A percentile compares a stretch with the other conserved stretches of the same genome.
Evolutionary conservation across 2,113 vertebrate genomes (phyloP).

Genomic region (Rousettus leschenaultii): DNA sequence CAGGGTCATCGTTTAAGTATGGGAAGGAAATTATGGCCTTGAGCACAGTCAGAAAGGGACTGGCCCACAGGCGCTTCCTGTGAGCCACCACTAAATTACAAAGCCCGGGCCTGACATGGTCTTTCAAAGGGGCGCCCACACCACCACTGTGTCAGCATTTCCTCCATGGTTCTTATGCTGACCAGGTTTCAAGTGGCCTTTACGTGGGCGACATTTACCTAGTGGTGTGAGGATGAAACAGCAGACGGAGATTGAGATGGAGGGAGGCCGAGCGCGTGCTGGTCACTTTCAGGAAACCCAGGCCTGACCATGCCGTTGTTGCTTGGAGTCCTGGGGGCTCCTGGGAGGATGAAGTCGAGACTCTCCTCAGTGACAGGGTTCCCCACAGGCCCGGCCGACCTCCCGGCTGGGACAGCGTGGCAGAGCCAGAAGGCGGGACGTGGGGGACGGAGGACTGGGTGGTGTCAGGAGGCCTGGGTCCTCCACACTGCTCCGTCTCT

Average conservation of each 20-base stretch:
- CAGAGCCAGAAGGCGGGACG: background rate
- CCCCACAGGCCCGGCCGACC: background rate
- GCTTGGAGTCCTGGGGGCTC: background rate
- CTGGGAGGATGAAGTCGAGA: background rate
- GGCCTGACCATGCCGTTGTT: background rate
- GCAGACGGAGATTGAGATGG: background rate
- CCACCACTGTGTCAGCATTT: constrained; percentile 13
- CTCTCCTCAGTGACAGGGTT: background rate
- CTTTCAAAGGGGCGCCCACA: background rate
- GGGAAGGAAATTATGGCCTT: constrained; percentile 73
- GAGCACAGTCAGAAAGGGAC: constrained; percentile 60
- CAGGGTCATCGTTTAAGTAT: constrained; percentile 66
- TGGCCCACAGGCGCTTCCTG: constrained; percentile 63
- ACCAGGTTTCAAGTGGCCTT: constrained; percentile 38
- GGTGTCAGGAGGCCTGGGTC: background rate
- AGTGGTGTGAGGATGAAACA: background rate
- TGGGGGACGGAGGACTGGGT: rapidly evolving
- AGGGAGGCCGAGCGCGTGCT: background rate
- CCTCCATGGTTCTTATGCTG: background rate
- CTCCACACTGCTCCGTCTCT: background rate
- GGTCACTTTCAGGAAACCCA: background rate
- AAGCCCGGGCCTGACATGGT: background rate
- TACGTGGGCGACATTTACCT: background rate
- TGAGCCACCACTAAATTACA: constrained; percentile 54
- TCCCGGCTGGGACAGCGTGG: background rate